phyloP scores from a whole-genome alignment of 2,888 invertebrate species.

The Eretmocerus hayati region DNA sequence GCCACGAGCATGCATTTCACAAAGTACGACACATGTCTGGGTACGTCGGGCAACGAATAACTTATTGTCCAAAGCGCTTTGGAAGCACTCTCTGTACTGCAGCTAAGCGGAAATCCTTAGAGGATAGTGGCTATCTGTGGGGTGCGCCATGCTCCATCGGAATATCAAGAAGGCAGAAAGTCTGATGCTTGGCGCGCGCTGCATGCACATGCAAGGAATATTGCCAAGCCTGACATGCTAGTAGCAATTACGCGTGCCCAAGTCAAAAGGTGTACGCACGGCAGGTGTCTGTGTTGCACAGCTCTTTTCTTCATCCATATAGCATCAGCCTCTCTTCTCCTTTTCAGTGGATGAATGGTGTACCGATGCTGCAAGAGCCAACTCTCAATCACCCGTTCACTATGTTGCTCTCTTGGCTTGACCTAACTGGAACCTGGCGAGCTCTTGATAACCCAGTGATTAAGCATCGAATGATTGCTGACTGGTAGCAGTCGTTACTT shows the following conservation, averaged over 20 bases:
- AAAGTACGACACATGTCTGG: background rate
- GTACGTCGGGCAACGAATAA: background rate
- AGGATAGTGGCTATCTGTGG: background rate
- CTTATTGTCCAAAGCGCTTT: too few relatives aligned
- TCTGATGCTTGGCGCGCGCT: background rate
- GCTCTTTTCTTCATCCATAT: too few relatives aligned
- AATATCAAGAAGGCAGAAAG: background rate
- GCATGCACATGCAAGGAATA: background rate
- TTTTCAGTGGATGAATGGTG: background rate
- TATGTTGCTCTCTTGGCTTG: background rate
- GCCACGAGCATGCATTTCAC: background rate
- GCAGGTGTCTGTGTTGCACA: background rate
- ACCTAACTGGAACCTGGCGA: background rate
- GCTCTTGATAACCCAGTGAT: background rate
- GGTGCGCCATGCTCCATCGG: background rate
- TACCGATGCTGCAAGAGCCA: background rate
- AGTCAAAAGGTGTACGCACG: background rate
- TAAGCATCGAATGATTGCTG: background rate
- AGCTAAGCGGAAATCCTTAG: background rate
- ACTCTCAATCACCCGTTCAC: background rate
- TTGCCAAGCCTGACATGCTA: background rate
- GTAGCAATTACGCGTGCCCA: background rate
- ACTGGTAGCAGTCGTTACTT: background rate
- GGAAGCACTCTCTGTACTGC: too few relatives aligned
- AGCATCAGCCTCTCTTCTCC: background rate